phyloP scores from a whole-genome alignment of 2,113 vertebrate species.

The Ancistrus triradiatus region DNA sequence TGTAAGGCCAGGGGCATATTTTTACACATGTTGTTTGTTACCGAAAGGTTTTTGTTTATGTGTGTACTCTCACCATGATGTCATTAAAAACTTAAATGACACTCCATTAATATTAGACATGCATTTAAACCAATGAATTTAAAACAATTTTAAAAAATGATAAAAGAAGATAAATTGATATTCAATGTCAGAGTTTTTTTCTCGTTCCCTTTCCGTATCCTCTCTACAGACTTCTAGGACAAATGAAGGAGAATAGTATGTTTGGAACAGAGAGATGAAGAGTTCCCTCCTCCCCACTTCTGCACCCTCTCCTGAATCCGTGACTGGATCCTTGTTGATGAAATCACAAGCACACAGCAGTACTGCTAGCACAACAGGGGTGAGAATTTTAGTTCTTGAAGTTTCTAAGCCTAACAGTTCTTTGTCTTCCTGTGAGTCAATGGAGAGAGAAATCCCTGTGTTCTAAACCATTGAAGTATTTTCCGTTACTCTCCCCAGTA shows the following conservation, averaged over 20 bases:
- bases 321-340: slow-evolving; percentile 3
- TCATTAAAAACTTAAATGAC: too few relatives aligned
- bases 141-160: too few relatives aligned
- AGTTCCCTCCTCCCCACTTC: too few relatives aligned
- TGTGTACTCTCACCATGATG: too few relatives aligned
- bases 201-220: too few relatives aligned
- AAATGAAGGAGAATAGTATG: background rate
- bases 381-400: background rate
- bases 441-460: background rate
- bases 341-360: slow-evolving; percentile 8
- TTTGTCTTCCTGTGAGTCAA: background rate
- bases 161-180: too few relatives aligned
- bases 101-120: too few relatives aligned
- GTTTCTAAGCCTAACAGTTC: slow-evolving; percentile 1
- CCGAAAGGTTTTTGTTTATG: too few relatives aligned
- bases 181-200: too few relatives aligned
- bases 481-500: background rate
- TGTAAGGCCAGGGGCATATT: too few relatives aligned
- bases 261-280: background rate
- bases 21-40: too few relatives aligned
- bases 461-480: background rate
- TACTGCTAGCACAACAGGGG: background rate
- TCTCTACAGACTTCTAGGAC: background rate
- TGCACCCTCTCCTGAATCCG: background rate
- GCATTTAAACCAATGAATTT: too few relatives aligned